Evolutionary conservation across 2,797 vertebrate genomes (phyloP), one percentile per base, ranked within the genome.

Genomic region (Enteromius trimaculatus): DNA sequence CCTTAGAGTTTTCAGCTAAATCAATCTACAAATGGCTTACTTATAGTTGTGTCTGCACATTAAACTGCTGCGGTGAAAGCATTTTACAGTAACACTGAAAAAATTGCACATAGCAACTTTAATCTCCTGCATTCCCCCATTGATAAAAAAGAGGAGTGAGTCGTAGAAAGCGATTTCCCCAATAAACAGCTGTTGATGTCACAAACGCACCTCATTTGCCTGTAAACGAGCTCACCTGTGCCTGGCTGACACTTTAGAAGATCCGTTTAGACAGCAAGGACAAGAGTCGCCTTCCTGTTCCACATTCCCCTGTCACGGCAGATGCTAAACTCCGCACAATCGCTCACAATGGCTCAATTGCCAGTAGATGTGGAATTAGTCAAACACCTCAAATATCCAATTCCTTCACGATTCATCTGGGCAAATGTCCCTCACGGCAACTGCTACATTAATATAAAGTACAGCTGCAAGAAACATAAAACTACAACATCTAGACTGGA

Each of bases 371-470:
- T 82, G 81, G 72, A 65, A 23, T 66, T 82, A 44, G 62, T 66
- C 69, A 55, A 70, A 62, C 62, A 69, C 9, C 64, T 70, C 39
- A 39, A 68, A 60, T 26, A 71, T 78, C 75, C 65, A 70, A 26
- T 83, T 3, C 51, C 60, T 65, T 23, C 74, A 83, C 72, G 17
- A 47, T 69, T 69, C 62, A 70, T 42, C 39, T 82, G 71, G 47
- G 80, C 71, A 66, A 51, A 26, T 82, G 64, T 83, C 81, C 49
- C 51, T 60, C 21, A 69, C 74, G 70, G 72, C 51, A 4, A 55
- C 81, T 69, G 81, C 51, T 39, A 34, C 75, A 13, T 68, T 70
- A 77, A 68, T 70, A 83, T 83, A 55, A 83, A 68, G 77, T 69
- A 77, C 37, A 58, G 23, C 51, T 70, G 64, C 29, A 65, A 53